These are phyloP conservation scores for Tetranychus cinnabarinus DNA, from an alignment of 1,140 invertebrate genomes.

Conservation along the genomic window DNA sequence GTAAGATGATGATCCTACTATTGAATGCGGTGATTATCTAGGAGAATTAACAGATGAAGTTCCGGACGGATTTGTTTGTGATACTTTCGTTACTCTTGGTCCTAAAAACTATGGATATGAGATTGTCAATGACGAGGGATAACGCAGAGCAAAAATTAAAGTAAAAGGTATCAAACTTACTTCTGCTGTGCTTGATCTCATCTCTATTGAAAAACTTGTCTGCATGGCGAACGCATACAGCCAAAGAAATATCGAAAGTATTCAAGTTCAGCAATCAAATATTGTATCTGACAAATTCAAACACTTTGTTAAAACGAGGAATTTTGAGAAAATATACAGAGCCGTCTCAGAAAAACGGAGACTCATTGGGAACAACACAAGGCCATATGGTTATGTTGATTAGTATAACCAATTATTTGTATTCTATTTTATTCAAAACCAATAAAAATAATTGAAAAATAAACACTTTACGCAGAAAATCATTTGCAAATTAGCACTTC, in stretches of 20 bases:
- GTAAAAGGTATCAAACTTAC: too few relatives aligned
- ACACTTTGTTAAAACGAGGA: not conserved
- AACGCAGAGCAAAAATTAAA: not conserved
- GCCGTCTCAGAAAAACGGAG: not conserved
- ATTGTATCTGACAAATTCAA: not conserved
- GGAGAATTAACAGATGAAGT: slow-evolving; percentile 4
- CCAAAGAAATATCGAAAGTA: not conserved
- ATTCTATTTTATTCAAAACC: too few relatives aligned
- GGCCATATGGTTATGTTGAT: not conserved
- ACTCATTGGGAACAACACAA: not conserved
- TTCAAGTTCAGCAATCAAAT: not conserved
- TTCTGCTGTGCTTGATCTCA: not conserved
- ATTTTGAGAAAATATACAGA: not conserved
- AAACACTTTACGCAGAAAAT: too few relatives aligned
- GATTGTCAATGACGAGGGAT: not conserved
- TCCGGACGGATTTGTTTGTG: not conserved
- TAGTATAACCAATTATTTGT: too few relatives aligned
- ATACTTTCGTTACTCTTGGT: not conserved
- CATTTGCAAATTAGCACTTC: too few relatives aligned
- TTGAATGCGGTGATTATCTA: slow-evolving; percentile 1
- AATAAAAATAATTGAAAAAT: too few relatives aligned
- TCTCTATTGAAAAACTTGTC: not conserved
- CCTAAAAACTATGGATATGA: slow-evolving; percentile 4
- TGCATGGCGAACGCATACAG: not conserved
- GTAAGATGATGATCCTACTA: slow-evolving; percentile 5